Evolutionary conservation across 1,140 invertebrate species (phyloP).

Genomic region (Coptotermes formosanus): DNA sequence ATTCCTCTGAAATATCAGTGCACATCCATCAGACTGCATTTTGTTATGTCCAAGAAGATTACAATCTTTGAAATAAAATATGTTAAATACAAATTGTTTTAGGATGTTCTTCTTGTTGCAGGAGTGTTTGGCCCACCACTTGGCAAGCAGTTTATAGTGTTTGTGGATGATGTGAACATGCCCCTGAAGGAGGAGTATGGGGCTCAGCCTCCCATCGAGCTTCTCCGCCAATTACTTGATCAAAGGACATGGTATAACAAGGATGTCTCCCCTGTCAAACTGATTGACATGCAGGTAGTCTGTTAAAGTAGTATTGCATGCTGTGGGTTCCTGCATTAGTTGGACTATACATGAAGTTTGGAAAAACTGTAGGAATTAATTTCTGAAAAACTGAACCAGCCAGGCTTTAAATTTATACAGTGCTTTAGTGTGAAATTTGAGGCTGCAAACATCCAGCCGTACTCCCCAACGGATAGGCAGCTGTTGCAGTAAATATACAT

Average conservation of each 20-base stretch:
- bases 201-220: slow-evolving; percentile 88
- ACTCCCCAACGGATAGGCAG: too few species aligned
- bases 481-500: background rate
- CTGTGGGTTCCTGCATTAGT: too few species aligned
- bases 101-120: slow-evolving; percentile 31
- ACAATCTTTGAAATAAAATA: too few species aligned
- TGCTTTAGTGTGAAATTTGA: too few species aligned
- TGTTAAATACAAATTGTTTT: too few species aligned
- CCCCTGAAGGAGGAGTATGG: slow-evolving; percentile 83
- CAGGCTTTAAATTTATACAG: background rate
- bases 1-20: too few species aligned
- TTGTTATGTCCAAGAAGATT: too few species aligned
- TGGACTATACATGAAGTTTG: background rate
- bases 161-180: slow-evolving; percentile 95
- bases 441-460: too few species aligned
- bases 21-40: too few species aligned
- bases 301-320: too few species aligned
- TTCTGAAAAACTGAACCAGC: background rate
- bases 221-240: slow-evolving; percentile 87
- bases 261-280: slow-evolving; percentile 76
- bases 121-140: slow-evolving; percentile 89
- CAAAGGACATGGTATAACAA: slow-evolving; percentile 92
- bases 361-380: background rate
- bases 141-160: slow-evolving; percentile 85
- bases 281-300: slow-evolving; percentile 81